Conservation (phyloP, 2,797 vertebrate species). For the Galagoides demidoff region DNA sequence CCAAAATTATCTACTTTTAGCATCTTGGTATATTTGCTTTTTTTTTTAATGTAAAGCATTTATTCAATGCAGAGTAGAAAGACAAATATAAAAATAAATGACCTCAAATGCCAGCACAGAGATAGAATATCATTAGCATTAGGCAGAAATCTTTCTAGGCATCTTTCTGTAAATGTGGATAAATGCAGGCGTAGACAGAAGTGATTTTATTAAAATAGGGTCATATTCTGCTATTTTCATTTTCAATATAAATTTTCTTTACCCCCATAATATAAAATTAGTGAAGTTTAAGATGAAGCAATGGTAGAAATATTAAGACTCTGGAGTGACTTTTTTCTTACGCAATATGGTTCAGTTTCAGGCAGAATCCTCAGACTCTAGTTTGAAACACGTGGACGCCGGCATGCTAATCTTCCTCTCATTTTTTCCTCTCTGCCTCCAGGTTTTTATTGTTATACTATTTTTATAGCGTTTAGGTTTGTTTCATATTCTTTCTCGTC, state of each 20-base stretch:
- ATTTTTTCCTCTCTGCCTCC: background rate
- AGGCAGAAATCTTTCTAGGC: background rate
- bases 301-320: background rate
- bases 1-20: constrained; percentile 11
- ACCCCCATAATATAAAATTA: background rate
- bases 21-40: background rate
- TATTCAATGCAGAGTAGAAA: constrained; percentile 10
- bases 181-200: background rate
- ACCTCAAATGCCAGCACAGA: background rate
- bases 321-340: background rate
- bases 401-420: background rate
- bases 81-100: background rate
- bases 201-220: background rate
- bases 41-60: background rate
- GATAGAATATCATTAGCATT: background rate
- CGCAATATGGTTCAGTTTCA: background rate
- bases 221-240: background rate
- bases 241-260: background rate
- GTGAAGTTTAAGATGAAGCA: background rate
- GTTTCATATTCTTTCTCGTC: background rate
- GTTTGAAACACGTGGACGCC: background rate
- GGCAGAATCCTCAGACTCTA: background rate
- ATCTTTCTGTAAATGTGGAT: background rate
- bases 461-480: background rate
- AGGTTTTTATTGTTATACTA: background rate